Evolutionary conservation across 2,797 vertebrate genomes (phyloP).

Genomic region (Sparus aurata): DNA sequence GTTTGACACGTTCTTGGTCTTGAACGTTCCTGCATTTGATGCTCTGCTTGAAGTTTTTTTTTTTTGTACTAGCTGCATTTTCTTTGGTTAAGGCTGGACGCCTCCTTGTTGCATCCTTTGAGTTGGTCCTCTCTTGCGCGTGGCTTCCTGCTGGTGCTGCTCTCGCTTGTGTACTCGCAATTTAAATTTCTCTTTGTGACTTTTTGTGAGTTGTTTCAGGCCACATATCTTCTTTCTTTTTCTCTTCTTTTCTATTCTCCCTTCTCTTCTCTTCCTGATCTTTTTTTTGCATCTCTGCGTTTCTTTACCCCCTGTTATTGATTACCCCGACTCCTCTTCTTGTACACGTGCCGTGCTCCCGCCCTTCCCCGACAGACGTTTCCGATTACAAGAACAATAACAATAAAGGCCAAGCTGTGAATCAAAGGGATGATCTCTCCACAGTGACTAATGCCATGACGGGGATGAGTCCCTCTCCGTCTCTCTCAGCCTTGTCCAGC

Average conservation of each 20-base stretch:
- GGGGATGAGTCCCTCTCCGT: conserved; percentile 96
- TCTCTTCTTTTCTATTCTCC: conserved; percentile 74
- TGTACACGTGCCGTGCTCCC: conserved; percentile 41
- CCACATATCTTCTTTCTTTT: conserved; percentile 84
- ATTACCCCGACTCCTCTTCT: conserved; percentile 69
- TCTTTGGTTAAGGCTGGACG: conserved; percentile 55
- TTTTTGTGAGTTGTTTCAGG: conserved; percentile 77
- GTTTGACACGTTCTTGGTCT: conserved; percentile 28
- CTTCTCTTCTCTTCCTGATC: conserved; percentile 65
- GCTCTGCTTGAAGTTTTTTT: conserved; percentile 65
- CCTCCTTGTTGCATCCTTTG: conserved; percentile 59
- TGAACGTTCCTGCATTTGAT: conserved; percentile 38
- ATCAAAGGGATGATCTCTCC: conserved; percentile 95
- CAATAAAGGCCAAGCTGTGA: conserved; percentile 88
- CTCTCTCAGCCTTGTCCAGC: conserved; percentile 95
- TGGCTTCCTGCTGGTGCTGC: conserved; percentile 62
- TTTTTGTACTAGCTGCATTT: conserved; percentile 47
- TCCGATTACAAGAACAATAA: conserved; percentile 94
- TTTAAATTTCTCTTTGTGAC: conserved; percentile 66
- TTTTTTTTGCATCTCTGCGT: conserved; percentile 62
- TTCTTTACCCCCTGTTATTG: conserved; percentile 77
- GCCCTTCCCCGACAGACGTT: conserved; percentile 83
- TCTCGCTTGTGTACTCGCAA: conserved; percentile 51
- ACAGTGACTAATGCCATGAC: conserved; percentile 98
- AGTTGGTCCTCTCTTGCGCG: conserved; percentile 43